Evolutionary conservation across 2,888 invertebrate genomes (phyloP).

Genomic region (Yponomeuta cagnagella): DNA sequence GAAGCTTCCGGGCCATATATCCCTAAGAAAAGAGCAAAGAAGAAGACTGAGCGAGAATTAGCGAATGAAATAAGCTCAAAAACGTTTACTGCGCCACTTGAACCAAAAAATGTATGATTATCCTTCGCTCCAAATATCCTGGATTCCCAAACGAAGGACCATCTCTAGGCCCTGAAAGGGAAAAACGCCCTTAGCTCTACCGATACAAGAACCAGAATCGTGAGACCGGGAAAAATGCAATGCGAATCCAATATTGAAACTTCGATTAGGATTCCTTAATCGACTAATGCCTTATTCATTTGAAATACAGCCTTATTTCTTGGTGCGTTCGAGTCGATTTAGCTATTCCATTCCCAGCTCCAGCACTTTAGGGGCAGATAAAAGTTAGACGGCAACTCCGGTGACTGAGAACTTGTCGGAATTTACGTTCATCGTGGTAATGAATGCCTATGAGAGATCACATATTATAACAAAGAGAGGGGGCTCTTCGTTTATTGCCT

Average conservation of each 20-base stretch:
- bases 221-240: conserved; percentile 10
- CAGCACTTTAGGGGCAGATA: not conserved
- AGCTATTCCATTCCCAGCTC: not conserved
- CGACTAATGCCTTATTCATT: conserved; percentile 15
- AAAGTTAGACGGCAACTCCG: not conserved
- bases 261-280: conserved; percentile 23
- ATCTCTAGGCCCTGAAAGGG: not conserved
- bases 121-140: conserved; percentile 1
- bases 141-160: not conserved
- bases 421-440: not conserved
- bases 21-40: too few relatives aligned
- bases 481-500: too few relatives aligned
- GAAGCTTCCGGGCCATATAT: too few relatives aligned
- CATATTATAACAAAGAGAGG: too few relatives aligned
- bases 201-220: not conserved
- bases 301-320: conserved; percentile 10
- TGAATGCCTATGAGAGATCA: too few relatives aligned
- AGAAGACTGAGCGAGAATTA: too few relatives aligned
- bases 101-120: not conserved
- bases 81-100: too few relatives aligned
- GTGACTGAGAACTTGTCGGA: not conserved
- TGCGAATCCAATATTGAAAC: conserved; percentile 19
- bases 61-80: too few relatives aligned
- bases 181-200: not conserved
- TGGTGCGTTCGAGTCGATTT: conserved; percentile 11